Base-by-base conservation (phyloP, 2,888 invertebrate genomes). In the Invenusta paracnida region DNA sequence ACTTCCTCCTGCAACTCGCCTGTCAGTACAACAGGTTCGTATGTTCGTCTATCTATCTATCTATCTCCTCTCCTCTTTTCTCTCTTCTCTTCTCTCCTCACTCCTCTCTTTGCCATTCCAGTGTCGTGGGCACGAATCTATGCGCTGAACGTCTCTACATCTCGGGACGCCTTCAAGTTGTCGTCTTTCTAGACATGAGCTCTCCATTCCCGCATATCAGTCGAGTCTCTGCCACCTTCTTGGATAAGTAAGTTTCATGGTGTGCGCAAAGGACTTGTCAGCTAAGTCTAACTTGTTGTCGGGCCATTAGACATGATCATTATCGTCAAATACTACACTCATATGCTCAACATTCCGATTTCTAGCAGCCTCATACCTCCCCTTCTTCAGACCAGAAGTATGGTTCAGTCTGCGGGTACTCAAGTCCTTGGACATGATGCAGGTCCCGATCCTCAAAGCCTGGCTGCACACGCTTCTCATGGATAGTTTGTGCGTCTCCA, bases 381-480 rank as follows among this genome's bases (percentile, higher is more conserved):
- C n/a, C n/a, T n/a, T n/a, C n/a, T 73, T 73, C 73, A 91, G 91
- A 79, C 93, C 93, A 31, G 92, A 93, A 87, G 92, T 93, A 29
- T 93, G 92, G 92, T 93, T 93, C 90, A 92, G 92, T 89, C 91
- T 93, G 81, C 91, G 92, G 31, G 90, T 93, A 31, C 88, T 93
- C 83, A 90, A 91, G 88, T 90, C 92, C 0, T 90, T 93, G 23
- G 92, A 93, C 88, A 90, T 93, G 90, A 93, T 93, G 93, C 93
- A 93, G 87, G 91, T 93, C 86, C 93, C 93, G 0, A 89, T 93
- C 66, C 90, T 93, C 30, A 93, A 93, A 88, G 91, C 92, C 79
- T 93, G 93, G 93, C 92, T 93, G 86, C 93, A 93, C 88, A 91
- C 92, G 1, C 91, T 93, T 82, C 92, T 93, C 28, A 92, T 92